phyloP scores from a whole-genome alignment of 2,888 invertebrate species.

The Drosophila meridiana region DNA sequence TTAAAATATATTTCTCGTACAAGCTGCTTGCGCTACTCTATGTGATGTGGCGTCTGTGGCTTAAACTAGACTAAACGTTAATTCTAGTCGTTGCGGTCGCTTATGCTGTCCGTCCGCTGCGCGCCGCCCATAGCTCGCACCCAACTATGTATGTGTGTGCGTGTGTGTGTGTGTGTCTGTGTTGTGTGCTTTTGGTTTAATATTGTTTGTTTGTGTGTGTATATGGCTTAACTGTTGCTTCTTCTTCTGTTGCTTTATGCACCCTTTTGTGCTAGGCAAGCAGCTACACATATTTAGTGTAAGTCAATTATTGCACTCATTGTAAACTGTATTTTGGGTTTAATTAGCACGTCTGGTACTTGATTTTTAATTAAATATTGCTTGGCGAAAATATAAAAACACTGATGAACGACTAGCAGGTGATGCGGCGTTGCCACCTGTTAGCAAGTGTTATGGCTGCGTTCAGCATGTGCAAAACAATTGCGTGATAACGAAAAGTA shows the following conservation, averaged over 20 bases:
- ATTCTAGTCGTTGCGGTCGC: constrained; percentile 62
- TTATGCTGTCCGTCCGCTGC: constrained; percentile 30
- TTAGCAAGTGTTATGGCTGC: constrained; percentile 15
- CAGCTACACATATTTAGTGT: constrained; percentile 20
- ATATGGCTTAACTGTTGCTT: constrained; percentile 58
- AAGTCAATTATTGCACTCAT: constrained; percentile 3
- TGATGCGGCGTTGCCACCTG: constrained; percentile 49
- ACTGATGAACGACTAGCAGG: constrained; percentile 44
- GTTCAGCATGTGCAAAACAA: constrained; percentile 25
- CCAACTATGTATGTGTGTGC: constrained; percentile 6
- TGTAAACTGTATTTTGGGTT: constrained; percentile 2
- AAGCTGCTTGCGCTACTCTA: constrained; percentile 31
- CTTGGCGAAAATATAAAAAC: constrained; percentile 40
- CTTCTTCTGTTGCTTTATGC: constrained; percentile 51
- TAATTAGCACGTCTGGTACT: constrained; percentile 4
- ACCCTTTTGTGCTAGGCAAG: constrained; percentile 1
- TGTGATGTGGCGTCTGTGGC: constrained; percentile 61
- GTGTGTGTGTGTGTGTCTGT: neutral
- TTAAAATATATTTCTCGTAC: neutral
- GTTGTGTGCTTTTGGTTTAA: neutral
- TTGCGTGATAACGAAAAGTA: neutral
- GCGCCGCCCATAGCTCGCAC: constrained; percentile 46
- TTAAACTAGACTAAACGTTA: constrained; percentile 78
- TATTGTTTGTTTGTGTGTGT: constrained; percentile 7
- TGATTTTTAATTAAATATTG: constrained; percentile 41